Evolutionary conservation across 2,888 invertebrate genomes (phyloP).

Genomic region (Pomacea canaliculata): DNA sequence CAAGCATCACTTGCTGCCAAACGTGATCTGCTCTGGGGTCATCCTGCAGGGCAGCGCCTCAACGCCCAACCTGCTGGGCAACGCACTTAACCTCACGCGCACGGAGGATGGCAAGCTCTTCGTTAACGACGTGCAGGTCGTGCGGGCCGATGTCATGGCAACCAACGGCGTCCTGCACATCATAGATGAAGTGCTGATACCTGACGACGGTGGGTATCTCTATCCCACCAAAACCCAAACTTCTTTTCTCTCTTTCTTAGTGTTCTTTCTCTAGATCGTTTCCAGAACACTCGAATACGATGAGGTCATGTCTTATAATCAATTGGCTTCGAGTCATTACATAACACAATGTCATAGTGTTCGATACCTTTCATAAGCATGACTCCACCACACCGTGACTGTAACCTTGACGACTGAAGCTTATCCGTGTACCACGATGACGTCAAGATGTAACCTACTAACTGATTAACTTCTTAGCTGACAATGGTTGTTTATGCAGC

Average conservation of each 20-base stretch:
- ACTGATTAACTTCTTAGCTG: no score
- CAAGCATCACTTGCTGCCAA: slow-evolving; percentile 78
- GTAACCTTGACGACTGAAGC: no score
- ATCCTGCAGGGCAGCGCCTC: slow-evolving; percentile 75
- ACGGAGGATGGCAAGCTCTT: slow-evolving; percentile 73
- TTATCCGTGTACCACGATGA: no score
- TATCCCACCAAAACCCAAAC: neutral
- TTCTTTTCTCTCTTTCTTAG: no score
- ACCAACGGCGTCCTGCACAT: slow-evolving; percentile 82
- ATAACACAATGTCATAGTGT: no score
- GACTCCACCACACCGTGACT: no score
- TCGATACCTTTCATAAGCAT: no score
- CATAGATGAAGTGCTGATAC: slow-evolving; percentile 78
- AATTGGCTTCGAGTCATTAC: no score
- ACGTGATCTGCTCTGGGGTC: slow-evolving; percentile 75
- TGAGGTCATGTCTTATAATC: no score
- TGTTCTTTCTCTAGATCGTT: no score
- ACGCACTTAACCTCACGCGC: slow-evolving; percentile 72
- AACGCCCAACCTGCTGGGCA: slow-evolving; percentile 73
- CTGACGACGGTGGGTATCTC: slow-evolving; percentile 73
- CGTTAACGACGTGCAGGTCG: slow-evolving; percentile 75
- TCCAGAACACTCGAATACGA: no score
- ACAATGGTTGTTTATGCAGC: slow-evolving; percentile 53
- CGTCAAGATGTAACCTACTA: no score
- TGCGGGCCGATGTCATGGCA: slow-evolving; percentile 76